Base-by-base conservation (phyloP, 1,140 invertebrate genomes). In the Atta texana region DNA sequence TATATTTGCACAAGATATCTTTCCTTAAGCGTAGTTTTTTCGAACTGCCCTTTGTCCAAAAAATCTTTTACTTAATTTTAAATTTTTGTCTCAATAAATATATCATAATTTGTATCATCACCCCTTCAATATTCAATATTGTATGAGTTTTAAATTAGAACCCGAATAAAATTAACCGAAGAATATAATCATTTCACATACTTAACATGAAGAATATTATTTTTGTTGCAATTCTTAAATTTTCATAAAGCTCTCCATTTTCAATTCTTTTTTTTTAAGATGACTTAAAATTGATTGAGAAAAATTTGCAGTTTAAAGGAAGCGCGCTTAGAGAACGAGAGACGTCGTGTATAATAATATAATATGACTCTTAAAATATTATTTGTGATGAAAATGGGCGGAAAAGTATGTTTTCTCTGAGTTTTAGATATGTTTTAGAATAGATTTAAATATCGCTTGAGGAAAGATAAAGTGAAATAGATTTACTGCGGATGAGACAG, bases 401-500 rank as follows among this genome's bases (percentile, higher is more conserved):
- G 49, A 69, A 81, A 69, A 66, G 7, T 77, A 39, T 14, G 49
- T 28, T 71, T 28, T 34, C 28, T 34, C n/a, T 71, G 66, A 81
- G 16, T 71, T 28, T 81, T 12, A 44, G 44, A 66, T 59, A 61
- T 44, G 74, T 59, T 59, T 57, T 66, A 28, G 44, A n/a, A 78
- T 78, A 24, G n/a, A 59, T 16, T 69, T 12, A 7, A 69, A 49
- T 69, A 44, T 44, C 21, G 39, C 39, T 69, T 21, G 55, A 59
- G 31, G 39, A 64, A 49, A 63, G 74, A 63, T 61, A 34, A 57
- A 63, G 21, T 69, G 77, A 55, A 57, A 31, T 14, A 34, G 24
- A 80, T 80, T 66, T 34, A 31, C 55, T 59, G 31, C 24, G 76
- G 72, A 55, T 75, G 86, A 91, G 77, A 88, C 74, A 90, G 84